These are phyloP conservation scores for Ginglymostoma cirratum DNA, from an alignment of 2,113 vertebrate genomes.

Conservation along the genomic window DNA sequence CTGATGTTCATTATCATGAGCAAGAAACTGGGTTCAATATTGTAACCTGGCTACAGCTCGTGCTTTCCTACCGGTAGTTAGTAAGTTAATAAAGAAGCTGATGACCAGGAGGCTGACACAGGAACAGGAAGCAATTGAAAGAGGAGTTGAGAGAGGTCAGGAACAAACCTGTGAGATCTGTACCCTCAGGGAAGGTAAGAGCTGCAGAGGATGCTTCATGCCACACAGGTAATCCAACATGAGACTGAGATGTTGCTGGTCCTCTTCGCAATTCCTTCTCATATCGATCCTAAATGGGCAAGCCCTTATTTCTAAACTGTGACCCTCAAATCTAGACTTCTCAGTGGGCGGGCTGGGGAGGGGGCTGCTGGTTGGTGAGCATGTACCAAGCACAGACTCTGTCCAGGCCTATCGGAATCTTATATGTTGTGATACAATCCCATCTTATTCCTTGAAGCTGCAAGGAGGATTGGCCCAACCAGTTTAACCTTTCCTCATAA, in stretches of 20 bases:
- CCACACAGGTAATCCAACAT: constrained; percentile 95
- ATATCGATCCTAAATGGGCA: neutral
- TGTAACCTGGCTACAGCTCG: too few relatives aligned
- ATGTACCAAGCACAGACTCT: neutral
- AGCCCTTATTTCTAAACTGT: neutral
- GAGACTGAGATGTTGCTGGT: constrained; percentile 78
- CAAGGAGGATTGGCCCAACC: neutral
- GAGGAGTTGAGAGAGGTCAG: neutral
- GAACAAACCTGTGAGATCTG: constrained; percentile 86
- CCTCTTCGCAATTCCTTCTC: constrained; percentile 67
- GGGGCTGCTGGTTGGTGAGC: neutral
- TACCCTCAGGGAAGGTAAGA: constrained; percentile 93
- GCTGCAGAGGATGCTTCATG: constrained; percentile 84
- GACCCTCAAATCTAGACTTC: neutral
- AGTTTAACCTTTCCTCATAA: neutral
- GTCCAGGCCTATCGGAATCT: neutral
- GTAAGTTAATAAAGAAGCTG: neutral
- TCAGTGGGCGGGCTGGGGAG: too few relatives aligned
- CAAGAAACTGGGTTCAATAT: too few relatives aligned
- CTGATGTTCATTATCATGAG: too few relatives aligned
- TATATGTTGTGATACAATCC: neutral
- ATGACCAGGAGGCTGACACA: neutral
- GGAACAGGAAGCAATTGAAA: neutral
- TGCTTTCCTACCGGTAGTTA: neutral
- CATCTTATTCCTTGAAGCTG: neutral